Evolutionary conservation across 2,797 vertebrate genomes (phyloP).

Genomic region (Mus minutoides): DNA sequence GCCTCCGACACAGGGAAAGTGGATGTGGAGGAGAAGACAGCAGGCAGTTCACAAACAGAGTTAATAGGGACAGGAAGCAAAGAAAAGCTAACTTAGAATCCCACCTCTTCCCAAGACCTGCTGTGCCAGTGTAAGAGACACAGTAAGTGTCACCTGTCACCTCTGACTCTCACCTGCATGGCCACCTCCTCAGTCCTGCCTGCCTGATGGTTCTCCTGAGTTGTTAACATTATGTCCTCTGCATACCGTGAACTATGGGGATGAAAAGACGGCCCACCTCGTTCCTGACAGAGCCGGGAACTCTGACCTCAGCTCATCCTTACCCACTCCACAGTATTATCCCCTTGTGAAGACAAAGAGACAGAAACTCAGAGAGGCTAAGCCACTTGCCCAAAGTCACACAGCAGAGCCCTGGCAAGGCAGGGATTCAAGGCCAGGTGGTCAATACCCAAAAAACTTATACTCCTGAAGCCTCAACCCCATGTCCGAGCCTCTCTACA

Average conservation of each 20-base stretch:
- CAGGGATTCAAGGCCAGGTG: background rate
- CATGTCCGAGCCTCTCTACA: background rate
- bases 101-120: background rate
- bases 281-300: rapidly evolving
- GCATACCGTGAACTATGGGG: background rate
- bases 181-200: rapidly evolving
- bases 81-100: background rate
- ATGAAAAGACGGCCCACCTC: background rate
- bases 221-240: rapidly evolving
- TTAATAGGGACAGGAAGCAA: background rate
- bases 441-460: background rate
- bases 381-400: slow-evolving; percentile 10
- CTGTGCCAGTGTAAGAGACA: background rate
- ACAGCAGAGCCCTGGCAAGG: background rate
- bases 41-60: background rate
- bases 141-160: rapidly evolving
- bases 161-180: background rate
- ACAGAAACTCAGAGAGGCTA: slow-evolving; percentile 35
- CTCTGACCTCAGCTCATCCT: background rate
- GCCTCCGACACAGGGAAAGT: background rate
- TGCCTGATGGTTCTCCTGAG: background rate
- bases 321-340: background rate
- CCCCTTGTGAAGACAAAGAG: background rate
- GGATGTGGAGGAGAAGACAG: background rate
- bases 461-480: background rate